Evolutionary conservation across 2,113 vertebrate genomes (phyloP), one percentile per base, ranked within the genome.

Genomic region (Chitala chitala): DNA sequence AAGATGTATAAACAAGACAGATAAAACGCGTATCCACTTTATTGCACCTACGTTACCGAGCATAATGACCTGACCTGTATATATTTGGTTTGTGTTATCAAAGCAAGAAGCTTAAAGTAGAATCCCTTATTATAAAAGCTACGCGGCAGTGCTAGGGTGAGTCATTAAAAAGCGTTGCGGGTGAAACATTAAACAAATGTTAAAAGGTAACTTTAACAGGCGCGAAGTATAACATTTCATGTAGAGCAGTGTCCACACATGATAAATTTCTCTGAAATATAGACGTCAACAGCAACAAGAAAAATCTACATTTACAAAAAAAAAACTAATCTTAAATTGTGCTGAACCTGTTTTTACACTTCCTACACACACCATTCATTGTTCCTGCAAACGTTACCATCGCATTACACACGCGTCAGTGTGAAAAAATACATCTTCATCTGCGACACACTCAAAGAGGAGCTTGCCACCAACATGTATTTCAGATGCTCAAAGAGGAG

Each of bases 401-500:
- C n/a, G 59, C 59, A 29, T n/a, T n/a, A n/a, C 33, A 44, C 38
- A 42, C 17, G 13, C 36, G 5, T 26, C 38, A 66, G 40, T 22
- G 26, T 10, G 22, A 33, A 46, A 66, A 59, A 59, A 66, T 4
- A 36, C 59, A 63, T 9, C 5, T 9, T 48, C 46, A n/a, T 48
- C 46, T 48, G 46, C 46, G 46, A 48, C 48, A 51, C 48, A 2
- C 20, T 51, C 20, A n/a, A 68, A 56, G 15, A n/a, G 31, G 29
- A n/a, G 40, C 36, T 48, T 46, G 71, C 26, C 38, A n/a, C 55
- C 58, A 15, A n/a, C 56, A 42, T 33, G 15, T 48, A 46, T 68
- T 68, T 2, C n/a, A 46, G 24, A 66, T 59, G 69, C 61, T 78
- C 20, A 59, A 69, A 3, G 29, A 44, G 31, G 22, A 13, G 42